Evolutionary conservation across 1,140 invertebrate species (phyloP), one percentile per base, ranked within the genome.

Genomic region (Wasmannia auropunctata): DNA sequence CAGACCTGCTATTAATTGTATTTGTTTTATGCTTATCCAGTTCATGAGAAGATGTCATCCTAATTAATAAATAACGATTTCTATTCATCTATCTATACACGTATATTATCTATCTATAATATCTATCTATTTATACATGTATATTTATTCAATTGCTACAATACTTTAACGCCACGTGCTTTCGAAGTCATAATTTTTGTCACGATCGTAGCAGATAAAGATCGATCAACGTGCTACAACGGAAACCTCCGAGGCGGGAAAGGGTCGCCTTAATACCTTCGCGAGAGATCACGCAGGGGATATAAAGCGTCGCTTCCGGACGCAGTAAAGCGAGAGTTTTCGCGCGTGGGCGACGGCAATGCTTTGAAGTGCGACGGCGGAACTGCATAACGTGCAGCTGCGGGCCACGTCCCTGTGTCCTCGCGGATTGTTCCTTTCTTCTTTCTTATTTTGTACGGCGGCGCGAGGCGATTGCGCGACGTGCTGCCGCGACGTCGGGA

Each of bases 251-350:
- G n/a, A 46, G 60, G 19, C 43, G 22, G 49, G 8, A 46, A 63
- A 25, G 60, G 34, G 65, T 43, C 28, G 58, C 40, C 28, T 77
- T 90, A 85, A 86, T 90, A 81, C 74, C 80, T 90, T 81, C 6
- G 65, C 40, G 72, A 87, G 25, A 40, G 74, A 40, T 77, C 80
- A 89, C 63, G 80, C 58, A 51, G 51, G 67, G 43, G 22, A 60
- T 75, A 77, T 90, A 90, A 90, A 90, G 69, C 69, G 67, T 5
- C 62, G 31, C 46, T 87, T 90, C 81, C 88, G 81, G 86, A 85
- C 65, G 56, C 51, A 40, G 77, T 49, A 86, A 83, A 86, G 79
- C 43, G 54, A 46, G 54, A 46, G 54, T 80, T 86, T 90, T 90
- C 69, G 75, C 80, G 75, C 75, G 86, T 89, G 56, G 86, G 69